A percentile compares a stretch with the other conserved stretches of the same genome.
Evolutionary conservation across 2,888 invertebrate species (phyloP).

Genomic region (Ramazzottius varieornatus): DNA sequence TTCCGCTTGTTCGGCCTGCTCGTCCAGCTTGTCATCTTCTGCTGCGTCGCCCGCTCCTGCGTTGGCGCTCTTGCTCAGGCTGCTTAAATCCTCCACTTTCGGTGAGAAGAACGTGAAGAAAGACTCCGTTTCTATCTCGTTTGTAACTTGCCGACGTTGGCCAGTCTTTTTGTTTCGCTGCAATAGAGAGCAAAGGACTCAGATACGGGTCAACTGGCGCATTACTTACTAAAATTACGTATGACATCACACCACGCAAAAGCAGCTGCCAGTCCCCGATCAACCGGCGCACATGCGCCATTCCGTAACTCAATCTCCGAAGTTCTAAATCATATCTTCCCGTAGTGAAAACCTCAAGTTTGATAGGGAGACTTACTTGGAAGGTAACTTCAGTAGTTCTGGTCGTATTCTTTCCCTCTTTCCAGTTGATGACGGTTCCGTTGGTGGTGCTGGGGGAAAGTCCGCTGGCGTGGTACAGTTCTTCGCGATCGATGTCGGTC

Average conservation of each 20-base stretch:
- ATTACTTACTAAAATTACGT: no score
- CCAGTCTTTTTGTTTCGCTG: background rate
- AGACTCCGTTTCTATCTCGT: background rate
- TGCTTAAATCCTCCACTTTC: background rate
- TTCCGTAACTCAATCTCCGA: no score
- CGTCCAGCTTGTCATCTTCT: background rate
- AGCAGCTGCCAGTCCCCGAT: no score
- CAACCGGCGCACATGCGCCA: no score
- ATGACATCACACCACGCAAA: no score
- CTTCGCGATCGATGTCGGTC: background rate
- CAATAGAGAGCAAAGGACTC: no score
- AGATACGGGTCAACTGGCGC: no score
- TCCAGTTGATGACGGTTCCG: background rate
- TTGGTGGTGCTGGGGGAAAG: background rate
- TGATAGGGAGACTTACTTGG: no score
- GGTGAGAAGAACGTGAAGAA: background rate
- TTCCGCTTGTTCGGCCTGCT: background rate
- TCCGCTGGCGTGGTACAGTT: background rate
- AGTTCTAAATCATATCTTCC: no score
- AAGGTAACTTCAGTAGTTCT: background rate
- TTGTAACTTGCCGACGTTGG: background rate
- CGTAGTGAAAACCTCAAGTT: no score
- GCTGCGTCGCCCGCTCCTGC: background rate
- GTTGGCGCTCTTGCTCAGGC: background rate
- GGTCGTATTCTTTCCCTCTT: background rate